phyloP scores from a whole-genome alignment of 1,140 invertebrate species.

The Agraylea sexmaculata region DNA sequence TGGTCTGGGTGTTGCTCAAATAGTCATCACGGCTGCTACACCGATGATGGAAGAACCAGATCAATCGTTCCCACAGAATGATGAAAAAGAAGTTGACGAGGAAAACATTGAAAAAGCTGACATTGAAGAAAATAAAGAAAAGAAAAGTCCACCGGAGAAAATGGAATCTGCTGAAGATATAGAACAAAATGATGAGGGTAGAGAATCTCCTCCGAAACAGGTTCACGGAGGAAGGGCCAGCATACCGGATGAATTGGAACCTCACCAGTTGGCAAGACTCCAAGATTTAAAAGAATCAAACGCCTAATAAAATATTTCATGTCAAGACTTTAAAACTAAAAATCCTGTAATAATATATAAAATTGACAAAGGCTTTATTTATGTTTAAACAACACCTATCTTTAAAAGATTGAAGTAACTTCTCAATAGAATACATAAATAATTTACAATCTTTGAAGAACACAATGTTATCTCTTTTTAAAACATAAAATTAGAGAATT shows the following conservation, averaged over 20 bases:
- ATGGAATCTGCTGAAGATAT: constrained; percentile 16
- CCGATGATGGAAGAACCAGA: constrained; percentile 73
- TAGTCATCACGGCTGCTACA: constrained; percentile 79
- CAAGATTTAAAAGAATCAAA: constrained; percentile 81
- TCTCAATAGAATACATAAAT: no score
- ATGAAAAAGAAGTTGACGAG: constrained; percentile 27
- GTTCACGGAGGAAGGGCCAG: constrained; percentile 59
- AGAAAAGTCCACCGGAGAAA: constrained; percentile 23
- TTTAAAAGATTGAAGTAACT: no score
- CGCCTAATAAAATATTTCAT: constrained; percentile 46
- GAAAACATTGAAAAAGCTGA: constrained; percentile 30
- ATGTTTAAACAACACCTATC: no score
- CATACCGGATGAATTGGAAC: constrained; percentile 75
- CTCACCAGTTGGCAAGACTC: constrained; percentile 69
- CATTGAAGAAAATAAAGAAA: constrained; percentile 33
- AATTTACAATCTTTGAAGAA: no score
- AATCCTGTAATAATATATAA: no score
- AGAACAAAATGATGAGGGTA: constrained; percentile 25
- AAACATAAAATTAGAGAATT: no score
- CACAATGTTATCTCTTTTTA: no score
- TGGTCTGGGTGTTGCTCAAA: constrained; percentile 67
- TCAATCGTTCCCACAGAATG: constrained; percentile 48
- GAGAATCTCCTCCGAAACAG: constrained; percentile 45
- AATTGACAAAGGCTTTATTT: no score
- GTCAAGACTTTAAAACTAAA: background rate